These are phyloP conservation scores for Benthosema pterotum DNA, from an alignment of 2,797 vertebrate genomes.

Conservation along the genomic window DNA sequence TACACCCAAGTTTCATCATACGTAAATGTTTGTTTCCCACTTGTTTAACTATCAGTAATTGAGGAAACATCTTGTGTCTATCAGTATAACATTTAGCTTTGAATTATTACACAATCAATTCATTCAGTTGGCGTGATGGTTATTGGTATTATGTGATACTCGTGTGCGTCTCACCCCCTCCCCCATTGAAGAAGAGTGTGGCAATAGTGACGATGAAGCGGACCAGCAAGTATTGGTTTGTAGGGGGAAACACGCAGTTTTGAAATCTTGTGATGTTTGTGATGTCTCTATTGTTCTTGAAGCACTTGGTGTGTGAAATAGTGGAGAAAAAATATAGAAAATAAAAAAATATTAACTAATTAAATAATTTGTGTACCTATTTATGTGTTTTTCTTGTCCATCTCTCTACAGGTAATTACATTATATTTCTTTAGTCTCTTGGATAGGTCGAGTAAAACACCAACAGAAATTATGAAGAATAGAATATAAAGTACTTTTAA, in stretches of 20 bases:
- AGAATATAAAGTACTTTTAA: no score
- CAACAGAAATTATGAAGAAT: no score
- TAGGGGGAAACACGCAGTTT: conserved; percentile 66
- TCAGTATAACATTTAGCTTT: conserved; percentile 71
- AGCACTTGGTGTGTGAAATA: conserved; percentile 87
- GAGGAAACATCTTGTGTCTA: conserved; percentile 52
- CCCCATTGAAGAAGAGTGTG: conserved; percentile 31
- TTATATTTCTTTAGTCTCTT: not conserved
- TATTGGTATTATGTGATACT: conserved; percentile 70
- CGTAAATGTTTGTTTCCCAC: conserved; percentile 55
- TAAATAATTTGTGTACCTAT: conserved; percentile 22
- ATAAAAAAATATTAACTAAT: conserved; percentile 57
- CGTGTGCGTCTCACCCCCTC: conserved; percentile 60
- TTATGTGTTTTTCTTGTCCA: not conserved
- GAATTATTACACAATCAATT: conserved; percentile 49
- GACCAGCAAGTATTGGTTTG: conserved; percentile 51
- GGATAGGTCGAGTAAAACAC: no score
- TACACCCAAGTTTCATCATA: conserved; percentile 40
- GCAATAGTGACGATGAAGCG: conserved; percentile 44
- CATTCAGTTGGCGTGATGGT: conserved; percentile 70
- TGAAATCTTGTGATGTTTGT: conserved; percentile 78
- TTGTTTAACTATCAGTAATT: conserved; percentile 54
- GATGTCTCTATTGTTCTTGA: conserved; percentile 81
- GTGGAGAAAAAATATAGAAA: conserved; percentile 71
- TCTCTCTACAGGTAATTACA: not conserved